These are phyloP conservation scores for Calephelis nemesis DNA, from an alignment of 1,140 invertebrate species.

Conservation along the genomic window DNA sequence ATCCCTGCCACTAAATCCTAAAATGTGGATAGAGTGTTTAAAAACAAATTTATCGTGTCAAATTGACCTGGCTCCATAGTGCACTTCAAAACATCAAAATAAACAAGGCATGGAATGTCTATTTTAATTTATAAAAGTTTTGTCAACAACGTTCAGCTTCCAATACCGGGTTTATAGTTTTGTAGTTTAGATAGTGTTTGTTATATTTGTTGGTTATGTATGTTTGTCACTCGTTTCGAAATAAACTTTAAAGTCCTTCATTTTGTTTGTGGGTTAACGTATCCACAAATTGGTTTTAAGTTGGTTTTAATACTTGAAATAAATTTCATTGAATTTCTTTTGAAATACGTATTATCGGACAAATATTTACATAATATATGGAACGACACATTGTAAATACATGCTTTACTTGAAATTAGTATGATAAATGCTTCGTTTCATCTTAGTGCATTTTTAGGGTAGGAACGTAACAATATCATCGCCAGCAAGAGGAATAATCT, in stretches of 20 bases:
- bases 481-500: no score
- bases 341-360: background rate
- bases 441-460: no score
- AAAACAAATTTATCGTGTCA: no score
- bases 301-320: background rate
- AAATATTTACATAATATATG: background rate
- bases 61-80: no score
- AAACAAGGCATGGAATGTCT: background rate
- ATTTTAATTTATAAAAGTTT: background rate
- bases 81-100: no score
- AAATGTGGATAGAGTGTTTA: no score
- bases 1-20: no score
- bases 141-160: background rate
- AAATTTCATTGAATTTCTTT: background rate
- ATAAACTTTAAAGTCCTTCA: slow-evolving; percentile 18
- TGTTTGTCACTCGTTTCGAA: slow-evolving; percentile 44
- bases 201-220: slow-evolving; percentile 40
- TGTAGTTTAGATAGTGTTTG: slow-evolving; percentile 43
- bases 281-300: background rate
- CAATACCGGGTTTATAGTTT: slow-evolving; percentile 36
- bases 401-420: no score
- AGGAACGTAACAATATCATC: no score
- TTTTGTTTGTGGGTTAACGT: slow-evolving; percentile 1
- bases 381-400: background rate
- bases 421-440: no score